Evolutionary conservation across 2,888 invertebrate species (phyloP).

Genomic region (Microctonus aethiopoides): DNA sequence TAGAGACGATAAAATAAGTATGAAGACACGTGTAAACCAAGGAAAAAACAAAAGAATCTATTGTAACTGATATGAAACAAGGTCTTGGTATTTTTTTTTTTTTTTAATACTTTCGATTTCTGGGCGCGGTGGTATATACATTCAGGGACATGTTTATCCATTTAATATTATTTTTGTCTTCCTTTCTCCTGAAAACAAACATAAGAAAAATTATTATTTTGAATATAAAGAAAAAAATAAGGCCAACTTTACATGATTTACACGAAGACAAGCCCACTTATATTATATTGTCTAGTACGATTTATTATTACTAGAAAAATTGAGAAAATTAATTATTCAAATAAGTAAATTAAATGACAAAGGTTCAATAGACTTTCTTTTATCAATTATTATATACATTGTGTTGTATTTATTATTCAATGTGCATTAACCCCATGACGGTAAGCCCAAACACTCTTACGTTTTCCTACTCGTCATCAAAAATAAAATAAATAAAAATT

Average conservation of each 20-base stretch:
- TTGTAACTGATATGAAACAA: conserved; percentile 3
- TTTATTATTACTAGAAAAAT: neutral
- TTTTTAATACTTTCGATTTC: conserved; percentile 15
- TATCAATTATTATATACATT: no score
- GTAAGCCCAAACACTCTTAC: neutral
- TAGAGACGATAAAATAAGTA: neutral
- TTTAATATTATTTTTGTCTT: conserved; percentile 1
- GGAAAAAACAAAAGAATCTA: conserved; percentile 4
- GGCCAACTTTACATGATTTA: neutral
- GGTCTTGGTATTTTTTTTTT: neutral
- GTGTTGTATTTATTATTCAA: neutral
- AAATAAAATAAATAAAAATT: neutral
- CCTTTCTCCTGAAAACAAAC: neutral
- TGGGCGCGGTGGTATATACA: conserved; percentile 7
- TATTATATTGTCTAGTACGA: neutral
- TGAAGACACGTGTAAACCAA: neutral
- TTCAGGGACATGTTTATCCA: conserved; percentile 10
- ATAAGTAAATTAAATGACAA: neutral
- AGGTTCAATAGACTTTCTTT: neutral
- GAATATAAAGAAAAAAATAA: neutral
- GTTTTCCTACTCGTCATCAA: neutral
- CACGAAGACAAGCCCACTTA: neutral
- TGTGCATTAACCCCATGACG: neutral
- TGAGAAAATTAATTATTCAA: neutral
- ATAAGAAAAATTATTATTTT: neutral